Evolutionary conservation across 1,140 invertebrate species (phyloP).

Genomic region (Rhynchophorus ferrugineus): DNA sequence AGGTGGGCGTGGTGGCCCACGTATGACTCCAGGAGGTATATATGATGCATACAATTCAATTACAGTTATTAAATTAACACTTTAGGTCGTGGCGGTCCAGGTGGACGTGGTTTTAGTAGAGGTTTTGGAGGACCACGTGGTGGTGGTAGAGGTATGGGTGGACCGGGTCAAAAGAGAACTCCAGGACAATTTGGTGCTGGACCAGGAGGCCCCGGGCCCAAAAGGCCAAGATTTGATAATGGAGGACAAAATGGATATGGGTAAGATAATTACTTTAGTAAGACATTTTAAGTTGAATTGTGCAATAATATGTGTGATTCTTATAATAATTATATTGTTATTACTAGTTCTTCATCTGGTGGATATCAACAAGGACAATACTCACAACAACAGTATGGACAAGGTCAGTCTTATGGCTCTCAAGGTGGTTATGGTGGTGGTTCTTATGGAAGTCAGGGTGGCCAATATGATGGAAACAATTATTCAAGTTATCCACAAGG

Average conservation of each 20-base stretch:
- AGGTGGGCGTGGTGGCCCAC: not conserved
- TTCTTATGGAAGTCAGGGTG: not conserved
- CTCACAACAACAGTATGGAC: not conserved
- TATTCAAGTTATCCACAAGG: not conserved
- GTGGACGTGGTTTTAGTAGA: slow-evolving; percentile 31
- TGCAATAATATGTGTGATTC: not conserved
- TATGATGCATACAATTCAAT: not conserved
- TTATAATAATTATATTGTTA: not conserved
- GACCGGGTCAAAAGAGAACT: slow-evolving; percentile 27
- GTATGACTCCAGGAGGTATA: not conserved
- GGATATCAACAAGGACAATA: not conserved
- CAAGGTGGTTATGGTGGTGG: not conserved
- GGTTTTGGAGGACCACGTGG: slow-evolving; percentile 27
- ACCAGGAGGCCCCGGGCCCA: slow-evolving; percentile 32
- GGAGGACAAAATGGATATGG: not conserved
- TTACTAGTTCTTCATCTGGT: not conserved
- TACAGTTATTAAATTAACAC: not conserved
- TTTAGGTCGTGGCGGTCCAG: slow-evolving; percentile 1
- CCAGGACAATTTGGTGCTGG: slow-evolving; percentile 21
- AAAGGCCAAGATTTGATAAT: not conserved
- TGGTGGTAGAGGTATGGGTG: slow-evolving; percentile 32
- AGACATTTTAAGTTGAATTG: too few relatives aligned
- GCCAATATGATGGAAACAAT: not conserved
- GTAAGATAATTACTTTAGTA: too few relatives aligned
- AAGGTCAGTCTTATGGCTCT: not conserved